phyloP scores from a whole-genome alignment of 2,797 vertebrate species.

The Petrocephalus schoutedeni region DNA sequence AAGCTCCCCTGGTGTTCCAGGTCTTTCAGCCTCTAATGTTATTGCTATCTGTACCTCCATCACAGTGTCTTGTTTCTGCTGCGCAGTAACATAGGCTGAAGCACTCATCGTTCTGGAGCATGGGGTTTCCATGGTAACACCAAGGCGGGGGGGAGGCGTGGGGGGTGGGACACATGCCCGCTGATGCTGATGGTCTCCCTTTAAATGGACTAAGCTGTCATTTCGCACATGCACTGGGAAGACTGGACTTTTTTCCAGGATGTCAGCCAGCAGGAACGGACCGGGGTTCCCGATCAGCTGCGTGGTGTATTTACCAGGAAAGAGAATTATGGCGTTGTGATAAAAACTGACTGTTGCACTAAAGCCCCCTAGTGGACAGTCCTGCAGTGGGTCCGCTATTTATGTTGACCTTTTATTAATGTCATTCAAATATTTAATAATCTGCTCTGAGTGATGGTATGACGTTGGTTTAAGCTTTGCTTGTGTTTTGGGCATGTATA shows the following conservation, averaged over 20 bases:
- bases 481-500: not conserved
- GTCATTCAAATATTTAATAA: not conserved
- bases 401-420: not conserved
- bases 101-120: slow-evolving; percentile 15
- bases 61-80: not conserved
- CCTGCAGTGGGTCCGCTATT: not conserved
- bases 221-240: not conserved
- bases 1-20: not conserved
- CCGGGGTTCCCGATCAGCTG: not conserved
- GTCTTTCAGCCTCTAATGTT: not conserved
- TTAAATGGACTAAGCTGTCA: not conserved
- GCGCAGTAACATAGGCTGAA: not conserved
- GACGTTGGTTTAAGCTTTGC: not conserved
- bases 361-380: not conserved
- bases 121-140: slow-evolving; percentile 43
- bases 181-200: not conserved
- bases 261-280: not conserved
- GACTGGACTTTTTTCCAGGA: not conserved
- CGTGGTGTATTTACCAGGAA: not conserved
- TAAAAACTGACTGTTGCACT: not conserved
- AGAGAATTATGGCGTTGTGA: not conserved
- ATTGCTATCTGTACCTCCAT: not conserved
- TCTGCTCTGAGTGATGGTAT: not conserved
- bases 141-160: not conserved
- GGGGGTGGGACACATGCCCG: not conserved